phyloP scores from a whole-genome alignment of 1,140 invertebrate genomes.

The Bombus ignitus region DNA sequence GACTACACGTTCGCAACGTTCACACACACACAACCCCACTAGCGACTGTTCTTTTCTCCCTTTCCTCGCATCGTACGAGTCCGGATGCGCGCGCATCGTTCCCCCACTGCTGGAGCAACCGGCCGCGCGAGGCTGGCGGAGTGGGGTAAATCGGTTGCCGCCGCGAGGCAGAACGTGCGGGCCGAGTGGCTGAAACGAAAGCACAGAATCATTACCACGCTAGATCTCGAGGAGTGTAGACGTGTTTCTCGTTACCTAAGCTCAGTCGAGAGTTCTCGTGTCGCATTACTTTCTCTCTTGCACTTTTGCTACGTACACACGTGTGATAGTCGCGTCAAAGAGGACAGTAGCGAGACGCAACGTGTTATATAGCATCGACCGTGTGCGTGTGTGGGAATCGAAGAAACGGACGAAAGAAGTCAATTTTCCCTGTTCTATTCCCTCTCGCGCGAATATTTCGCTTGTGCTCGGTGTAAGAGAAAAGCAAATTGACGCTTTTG shows the following conservation, averaged over 20 bases:
- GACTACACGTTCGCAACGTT: constrained; percentile 41
- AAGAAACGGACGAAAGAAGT: not conserved
- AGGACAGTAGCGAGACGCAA: constrained; percentile 38
- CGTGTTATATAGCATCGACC: constrained; percentile 6
- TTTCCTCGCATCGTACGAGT: constrained; percentile 41
- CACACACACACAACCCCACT: constrained; percentile 41
- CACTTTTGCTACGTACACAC: constrained; percentile 15
- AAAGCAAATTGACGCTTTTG: not conserved
- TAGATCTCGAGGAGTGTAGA: constrained; percentile 81
- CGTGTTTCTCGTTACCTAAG: constrained; percentile 76
- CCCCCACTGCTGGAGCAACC: constrained; percentile 48
- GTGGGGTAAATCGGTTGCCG: constrained; percentile 48
- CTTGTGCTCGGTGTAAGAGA: constrained; percentile 36
- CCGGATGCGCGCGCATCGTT: constrained; percentile 47
- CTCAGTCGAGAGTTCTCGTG: constrained; percentile 80
- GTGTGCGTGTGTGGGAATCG: constrained; percentile 15
- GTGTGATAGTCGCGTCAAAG: constrained; percentile 57
- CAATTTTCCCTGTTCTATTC: not conserved
- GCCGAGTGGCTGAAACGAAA: constrained; percentile 71
- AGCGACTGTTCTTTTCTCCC: constrained; percentile 32
- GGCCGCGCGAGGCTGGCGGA: constrained; percentile 40
- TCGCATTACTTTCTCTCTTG: constrained; percentile 38
- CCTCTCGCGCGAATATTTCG: not conserved
- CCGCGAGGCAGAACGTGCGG: constrained; percentile 63
- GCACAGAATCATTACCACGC: constrained; percentile 80